phyloP scores from a whole-genome alignment of 2,888 invertebrate species.

The Dorcus hopei region DNA sequence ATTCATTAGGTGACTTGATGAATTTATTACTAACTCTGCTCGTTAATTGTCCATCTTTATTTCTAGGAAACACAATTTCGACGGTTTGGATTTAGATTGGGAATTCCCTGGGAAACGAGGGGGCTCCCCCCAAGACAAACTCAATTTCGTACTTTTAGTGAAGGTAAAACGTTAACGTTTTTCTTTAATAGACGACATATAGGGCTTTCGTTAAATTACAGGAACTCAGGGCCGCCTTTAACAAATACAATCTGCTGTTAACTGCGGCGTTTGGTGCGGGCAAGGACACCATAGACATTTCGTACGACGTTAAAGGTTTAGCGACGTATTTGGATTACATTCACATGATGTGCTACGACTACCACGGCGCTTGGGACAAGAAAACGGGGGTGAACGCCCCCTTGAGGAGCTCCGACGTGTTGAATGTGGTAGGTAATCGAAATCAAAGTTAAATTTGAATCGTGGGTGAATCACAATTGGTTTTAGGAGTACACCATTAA shows the following conservation, averaged over 20 bases:
- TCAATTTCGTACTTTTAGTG: constrained; percentile 73
- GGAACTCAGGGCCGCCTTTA: constrained; percentile 72
- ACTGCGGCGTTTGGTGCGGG: constrained; percentile 83
- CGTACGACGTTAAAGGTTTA: constrained; percentile 72
- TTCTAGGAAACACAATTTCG: constrained; percentile 65
- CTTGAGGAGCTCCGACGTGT: constrained; percentile 57
- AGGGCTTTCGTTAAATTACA: constrained; percentile 36
- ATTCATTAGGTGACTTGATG: constrained; percentile 60
- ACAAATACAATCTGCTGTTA: constrained; percentile 63
- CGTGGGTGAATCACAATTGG: constrained; percentile 6
- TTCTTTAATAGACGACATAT: no score
- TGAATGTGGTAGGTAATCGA: constrained; percentile 64
- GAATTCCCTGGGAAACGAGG: constrained; percentile 79
- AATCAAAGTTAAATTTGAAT: constrained; percentile 2
- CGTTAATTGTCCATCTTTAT: background rate
- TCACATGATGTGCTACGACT: constrained; percentile 88
- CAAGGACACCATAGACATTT: constrained; percentile 68
- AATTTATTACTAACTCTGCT: background rate
- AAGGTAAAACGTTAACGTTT: constrained; percentile 53
- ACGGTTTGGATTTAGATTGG: constrained; percentile 81
- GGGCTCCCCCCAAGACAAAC: constrained; percentile 75
- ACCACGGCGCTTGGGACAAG: constrained; percentile 80
- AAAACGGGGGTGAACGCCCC: constrained; percentile 78
- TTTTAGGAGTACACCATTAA: constrained; percentile 71
- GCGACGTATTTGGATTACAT: constrained; percentile 67